Percentiles rank a stretch among this genome's conserved stretches.
These are phyloP conservation scores for Volucella inanis DNA, from an alignment of 2,888 invertebrate genomes.

Conservation along the genomic window DNA sequence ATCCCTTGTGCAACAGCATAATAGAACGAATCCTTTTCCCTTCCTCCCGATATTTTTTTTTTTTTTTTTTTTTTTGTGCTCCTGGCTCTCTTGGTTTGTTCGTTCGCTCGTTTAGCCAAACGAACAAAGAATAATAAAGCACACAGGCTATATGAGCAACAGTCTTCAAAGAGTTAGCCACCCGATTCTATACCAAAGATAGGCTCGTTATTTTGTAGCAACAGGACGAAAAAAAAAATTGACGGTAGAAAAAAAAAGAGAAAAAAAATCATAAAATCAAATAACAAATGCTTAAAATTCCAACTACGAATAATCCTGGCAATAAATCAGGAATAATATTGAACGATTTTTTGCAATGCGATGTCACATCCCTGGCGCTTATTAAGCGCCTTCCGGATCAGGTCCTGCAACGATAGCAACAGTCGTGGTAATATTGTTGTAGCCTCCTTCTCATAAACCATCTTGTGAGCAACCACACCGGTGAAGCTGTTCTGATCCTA, in stretches of 20 bases:
- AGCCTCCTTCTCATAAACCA: conserved; percentile 15
- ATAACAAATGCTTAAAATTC: conserved; percentile 77
- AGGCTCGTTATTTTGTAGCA: conserved; percentile 11
- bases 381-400: conserved; percentile 35
- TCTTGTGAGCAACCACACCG: background rate
- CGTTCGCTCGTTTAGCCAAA: conserved; percentile 32
- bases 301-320: conserved; percentile 77
- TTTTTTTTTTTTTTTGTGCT: conserved; percentile 55
- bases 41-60: conserved; percentile 21
- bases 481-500: conserved; percentile 46
- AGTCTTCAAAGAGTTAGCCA: conserved; percentile 60
- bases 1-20: conserved; percentile 74
- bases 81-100: conserved; percentile 26
- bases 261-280: conserved; percentile 74
- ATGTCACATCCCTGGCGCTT: conserved; percentile 62
- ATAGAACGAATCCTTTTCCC: conserved; percentile 71
- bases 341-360: conserved; percentile 75
- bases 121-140: conserved; percentile 61
- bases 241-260: conserved; percentile 18
- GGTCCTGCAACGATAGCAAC: conserved; percentile 54
- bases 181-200: conserved; percentile 2
- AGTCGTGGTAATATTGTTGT: conserved; percentile 36
- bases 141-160: conserved; percentile 68
- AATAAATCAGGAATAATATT: conserved; percentile 78
- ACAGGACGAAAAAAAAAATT: background rate